A percentile compares a stretch with the other conserved stretches of the same genome.
These are phyloP conservation scores for Heliconius hewitsoni DNA, from an alignment of 1,140 invertebrate species.

Conservation along the genomic window DNA sequence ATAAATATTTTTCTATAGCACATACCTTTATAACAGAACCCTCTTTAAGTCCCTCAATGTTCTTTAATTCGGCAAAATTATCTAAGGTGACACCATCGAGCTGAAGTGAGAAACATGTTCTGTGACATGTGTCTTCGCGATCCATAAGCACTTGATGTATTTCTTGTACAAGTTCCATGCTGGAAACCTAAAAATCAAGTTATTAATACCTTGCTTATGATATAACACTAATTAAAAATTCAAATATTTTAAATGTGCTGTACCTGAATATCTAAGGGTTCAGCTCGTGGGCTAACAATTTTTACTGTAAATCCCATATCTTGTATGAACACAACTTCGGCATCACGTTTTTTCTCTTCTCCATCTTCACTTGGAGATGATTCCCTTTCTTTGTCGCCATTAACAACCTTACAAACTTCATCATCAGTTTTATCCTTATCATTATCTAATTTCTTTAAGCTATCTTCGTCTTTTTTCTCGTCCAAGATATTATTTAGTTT, in stretches of 20 bases:
- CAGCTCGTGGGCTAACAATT: slow-evolving; percentile 93
- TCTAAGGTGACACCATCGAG: slow-evolving; percentile 96
- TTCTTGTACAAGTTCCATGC: slow-evolving; percentile 99
- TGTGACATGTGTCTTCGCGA: slow-evolving; percentile 97
- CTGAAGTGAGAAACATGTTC: slow-evolving; percentile 98
- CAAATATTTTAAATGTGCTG: slow-evolving; percentile 19
- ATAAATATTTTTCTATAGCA: slow-evolving; percentile 12
- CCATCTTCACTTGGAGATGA: slow-evolving; percentile 81
- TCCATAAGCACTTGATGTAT: slow-evolving; percentile 99
- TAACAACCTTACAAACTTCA: slow-evolving; percentile 53
- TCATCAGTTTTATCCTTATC: slow-evolving; percentile 51
- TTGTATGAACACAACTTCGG: slow-evolving; percentile 94
- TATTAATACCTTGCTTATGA: neutral
- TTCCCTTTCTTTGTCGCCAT: slow-evolving; percentile 74
- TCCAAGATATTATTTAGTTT: slow-evolving; percentile 50
- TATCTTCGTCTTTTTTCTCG: slow-evolving; percentile 50
- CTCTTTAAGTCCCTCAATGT: slow-evolving; percentile 96
- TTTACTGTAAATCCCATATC: slow-evolving; percentile 96
- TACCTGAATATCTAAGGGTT: slow-evolving; percentile 95
- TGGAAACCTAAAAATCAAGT: slow-evolving; percentile 87
- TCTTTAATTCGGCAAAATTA: slow-evolving; percentile 98
- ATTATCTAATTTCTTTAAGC: slow-evolving; percentile 52
- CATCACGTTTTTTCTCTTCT: slow-evolving; percentile 84
- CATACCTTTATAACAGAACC: slow-evolving; percentile 94
- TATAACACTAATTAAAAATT: neutral